A percentile compares a stretch with the other conserved stretches of the same genome.
phyloP scores from a whole-genome alignment of 2,797 vertebrate species.

The Benthosema pterotum region DNA sequence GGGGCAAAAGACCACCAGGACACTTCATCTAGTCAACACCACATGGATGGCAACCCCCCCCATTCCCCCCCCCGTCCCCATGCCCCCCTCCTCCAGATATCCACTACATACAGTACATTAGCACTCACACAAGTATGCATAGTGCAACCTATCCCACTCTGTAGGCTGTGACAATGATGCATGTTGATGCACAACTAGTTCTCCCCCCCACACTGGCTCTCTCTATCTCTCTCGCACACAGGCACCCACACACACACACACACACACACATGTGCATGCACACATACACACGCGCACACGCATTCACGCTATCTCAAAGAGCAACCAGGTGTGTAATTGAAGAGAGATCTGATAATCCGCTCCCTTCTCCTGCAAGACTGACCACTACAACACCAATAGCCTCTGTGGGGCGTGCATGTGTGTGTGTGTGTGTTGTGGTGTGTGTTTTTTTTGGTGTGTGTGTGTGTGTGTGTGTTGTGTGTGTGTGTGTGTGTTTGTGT shows the following conservation, averaged over 20 bases:
- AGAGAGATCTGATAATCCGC: constrained; percentile 5
- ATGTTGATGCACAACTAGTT: constrained; percentile 8
- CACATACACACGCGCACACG: constrained; percentile 9
- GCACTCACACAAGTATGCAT: constrained; percentile 3
- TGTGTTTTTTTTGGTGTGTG: background rate
- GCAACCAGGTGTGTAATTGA: constrained; percentile 48
- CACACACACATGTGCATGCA: constrained; percentile 1
- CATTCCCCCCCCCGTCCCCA: too few species aligned
- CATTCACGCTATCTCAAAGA: constrained; percentile 33
- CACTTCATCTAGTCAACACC: too few species aligned
- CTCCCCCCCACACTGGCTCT: background rate
- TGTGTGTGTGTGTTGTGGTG: background rate
- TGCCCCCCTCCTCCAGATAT: background rate
- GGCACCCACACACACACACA: constrained; percentile 4
- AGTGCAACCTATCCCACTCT: background rate
- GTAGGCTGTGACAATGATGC: constrained; percentile 26
- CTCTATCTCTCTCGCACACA: background rate
- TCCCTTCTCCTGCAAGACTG: background rate
- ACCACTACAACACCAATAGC: constrained; percentile 1
- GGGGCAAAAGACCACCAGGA: too few species aligned
- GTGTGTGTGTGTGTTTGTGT: too few species aligned
- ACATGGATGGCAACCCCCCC: too few species aligned
- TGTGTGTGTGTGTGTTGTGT: background rate
- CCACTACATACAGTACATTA: background rate
- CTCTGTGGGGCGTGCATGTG: background rate